Percentiles rank a stretch among this genome's conserved stretches.
phyloP scores from a whole-genome alignment of 2,113 vertebrate species.

The Camelus bactrianus region DNA sequence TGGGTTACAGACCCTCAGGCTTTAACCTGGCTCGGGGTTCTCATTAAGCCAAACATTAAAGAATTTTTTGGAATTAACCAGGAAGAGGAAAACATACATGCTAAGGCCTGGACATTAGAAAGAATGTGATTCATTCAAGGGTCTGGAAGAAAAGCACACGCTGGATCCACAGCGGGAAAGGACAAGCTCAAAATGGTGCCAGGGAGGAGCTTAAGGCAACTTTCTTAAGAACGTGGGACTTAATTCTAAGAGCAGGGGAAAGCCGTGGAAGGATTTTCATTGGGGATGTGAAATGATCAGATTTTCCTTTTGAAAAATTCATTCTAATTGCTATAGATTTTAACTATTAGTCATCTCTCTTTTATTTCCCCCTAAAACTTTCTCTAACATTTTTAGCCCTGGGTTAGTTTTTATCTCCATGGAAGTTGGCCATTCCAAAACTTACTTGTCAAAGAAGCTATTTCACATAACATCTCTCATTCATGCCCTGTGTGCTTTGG shows the following conservation, averaged over 20 bases:
- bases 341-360: neutral
- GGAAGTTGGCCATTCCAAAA: conserved; percentile 19
- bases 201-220: neutral
- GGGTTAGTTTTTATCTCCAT: neutral
- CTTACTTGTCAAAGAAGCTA: conserved; percentile 1
- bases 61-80: neutral
- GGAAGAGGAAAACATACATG: neutral
- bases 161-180: neutral
- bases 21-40: neutral
- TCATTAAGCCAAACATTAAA: neutral
- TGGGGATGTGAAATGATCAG: neutral
- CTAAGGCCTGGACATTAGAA: neutral
- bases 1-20: neutral
- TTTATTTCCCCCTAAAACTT: neutral
- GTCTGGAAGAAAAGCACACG: neutral
- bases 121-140: neutral
- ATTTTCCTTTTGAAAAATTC: neutral
- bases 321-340: neutral
- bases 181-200: neutral
- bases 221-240: neutral
- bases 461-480: neutral
- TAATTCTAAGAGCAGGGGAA: neutral
- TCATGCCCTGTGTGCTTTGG: neutral
- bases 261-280: neutral
- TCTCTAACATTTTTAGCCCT: neutral